Evolutionary conservation across 2,797 vertebrate genomes (phyloP), one percentile per base, ranked within the genome.

Genomic region (Rhincodon typus): DNA sequence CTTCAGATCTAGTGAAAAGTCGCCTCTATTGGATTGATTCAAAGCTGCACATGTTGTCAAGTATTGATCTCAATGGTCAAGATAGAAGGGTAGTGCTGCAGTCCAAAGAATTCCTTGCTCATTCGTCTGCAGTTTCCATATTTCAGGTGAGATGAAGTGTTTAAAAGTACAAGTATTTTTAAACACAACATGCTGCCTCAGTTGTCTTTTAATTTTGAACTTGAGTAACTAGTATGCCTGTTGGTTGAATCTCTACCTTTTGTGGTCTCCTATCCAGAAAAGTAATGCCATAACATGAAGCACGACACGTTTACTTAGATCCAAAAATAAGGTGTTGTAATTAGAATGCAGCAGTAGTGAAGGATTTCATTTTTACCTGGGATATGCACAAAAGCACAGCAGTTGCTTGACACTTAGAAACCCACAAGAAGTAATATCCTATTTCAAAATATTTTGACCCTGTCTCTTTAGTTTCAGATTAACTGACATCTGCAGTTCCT

Each of bases 21-120:
- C 97, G 98, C 95, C 97, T 98, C 30, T 98, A 98, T 97, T 98
- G 98, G 98, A 97, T 96, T 0, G 98, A 98, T 94, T 96, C 96
- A 0, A 96, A 96, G 57, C 96, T 96, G n/a, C 97, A 97, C 94
- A 97, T 96, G 66, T 97, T 98, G 96, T 98, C 98, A 8, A 97
- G 98, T 90, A 96, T 98, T 30, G 96, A 96, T 95, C 95, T 98
- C 0, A 96, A 97, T 0, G 98, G 98, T 0, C 97, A 90, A 46
- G 97, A 98, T 12, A 97, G 98, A 74, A 98, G 98, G 96, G 97
- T 97, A 0, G 97, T 98, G 95, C 96, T 98, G 1, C 97, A 98
- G 95, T 98, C 98, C 0, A 98, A 98, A 1, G 97, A 98, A 7
- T 98, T 97, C 94, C 96, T 98, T 96, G 97, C 98, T 96, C 96